These are phyloP conservation scores for Mormyrus lacerda DNA, from an alignment of 2,113 vertebrate genomes.

Conservation along the genomic window DNA sequence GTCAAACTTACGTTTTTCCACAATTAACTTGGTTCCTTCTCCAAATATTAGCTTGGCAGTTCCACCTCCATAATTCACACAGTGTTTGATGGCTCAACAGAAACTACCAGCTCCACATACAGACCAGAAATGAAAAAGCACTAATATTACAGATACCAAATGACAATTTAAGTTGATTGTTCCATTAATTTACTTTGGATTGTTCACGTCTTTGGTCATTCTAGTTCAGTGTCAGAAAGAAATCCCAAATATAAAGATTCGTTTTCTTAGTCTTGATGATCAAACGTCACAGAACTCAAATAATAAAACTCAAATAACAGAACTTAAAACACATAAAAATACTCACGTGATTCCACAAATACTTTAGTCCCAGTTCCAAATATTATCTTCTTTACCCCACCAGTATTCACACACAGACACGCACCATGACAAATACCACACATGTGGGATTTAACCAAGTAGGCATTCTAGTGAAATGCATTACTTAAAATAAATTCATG, in stretches of 20 bases:
- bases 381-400: not conserved
- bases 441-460: not conserved
- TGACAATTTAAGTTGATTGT: not conserved
- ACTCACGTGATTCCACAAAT: not conserved
- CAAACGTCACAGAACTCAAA: not conserved
- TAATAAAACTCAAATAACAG: not conserved
- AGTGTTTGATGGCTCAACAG: not conserved
- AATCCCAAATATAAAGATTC: not conserved
- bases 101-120: not conserved
- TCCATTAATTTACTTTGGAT: not conserved
- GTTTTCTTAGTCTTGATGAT: not conserved
- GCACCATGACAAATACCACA: not conserved
- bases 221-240: not conserved
- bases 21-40: constrained; percentile 17
- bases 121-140: not conserved
- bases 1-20: constrained; percentile 16
- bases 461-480: not conserved
- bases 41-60: constrained; percentile 16
- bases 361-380: constrained; percentile 7
- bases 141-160: not conserved
- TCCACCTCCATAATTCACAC: constrained; percentile 6
- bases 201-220: not conserved
- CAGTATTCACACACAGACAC: not conserved
- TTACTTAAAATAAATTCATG: not conserved
- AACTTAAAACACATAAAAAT: not conserved